Evolutionary conservation across 1,140 invertebrate species (phyloP).

Genomic region (Bradynema listronoti): DNA sequence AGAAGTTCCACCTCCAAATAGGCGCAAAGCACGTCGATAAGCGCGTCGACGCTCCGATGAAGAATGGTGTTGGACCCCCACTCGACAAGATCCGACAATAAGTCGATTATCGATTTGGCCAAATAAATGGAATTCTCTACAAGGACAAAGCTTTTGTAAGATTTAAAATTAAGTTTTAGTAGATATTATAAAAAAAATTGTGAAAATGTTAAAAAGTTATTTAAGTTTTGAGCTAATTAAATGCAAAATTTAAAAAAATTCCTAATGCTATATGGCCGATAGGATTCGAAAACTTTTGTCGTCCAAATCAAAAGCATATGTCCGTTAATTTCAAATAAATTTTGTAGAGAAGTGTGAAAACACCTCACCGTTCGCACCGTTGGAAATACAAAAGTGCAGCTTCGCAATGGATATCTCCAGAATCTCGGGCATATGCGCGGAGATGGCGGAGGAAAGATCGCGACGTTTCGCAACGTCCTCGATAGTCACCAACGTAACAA

Average conservation of each 20-base stretch:
- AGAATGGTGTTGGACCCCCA: conserved; percentile 34
- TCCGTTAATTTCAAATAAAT: no score
- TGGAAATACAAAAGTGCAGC: conserved; percentile 21
- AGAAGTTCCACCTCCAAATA: conserved; percentile 32
- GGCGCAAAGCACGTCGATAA: conserved; percentile 39
- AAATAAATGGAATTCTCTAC: conserved; percentile 28
- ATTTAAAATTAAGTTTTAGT: no score
- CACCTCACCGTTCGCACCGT: conserved; percentile 18
- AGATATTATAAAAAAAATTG: no score
- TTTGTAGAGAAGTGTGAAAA: conserved; percentile 24
- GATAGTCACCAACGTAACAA: conserved; percentile 33
- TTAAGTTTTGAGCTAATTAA: no score
- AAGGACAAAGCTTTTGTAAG: conserved; percentile 7
- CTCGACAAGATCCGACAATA: conserved; percentile 40
- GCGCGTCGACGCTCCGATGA: conserved; percentile 28
- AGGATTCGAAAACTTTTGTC: no score
- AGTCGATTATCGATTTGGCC: conserved; percentile 36
- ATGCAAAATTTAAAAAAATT: no score
- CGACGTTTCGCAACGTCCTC: conserved; percentile 18
- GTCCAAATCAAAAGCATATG: no score
- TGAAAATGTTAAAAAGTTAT: no score
- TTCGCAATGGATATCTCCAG: conserved; percentile 25
- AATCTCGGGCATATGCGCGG: conserved; percentile 19
- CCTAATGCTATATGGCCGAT: no score
- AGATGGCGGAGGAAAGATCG: conserved; percentile 28